A percentile compares a stretch with the other conserved stretches of the same genome.
Conservation (phyloP, 2,113 vertebrate genomes). For the Peromyscus maniculatus region DNA sequence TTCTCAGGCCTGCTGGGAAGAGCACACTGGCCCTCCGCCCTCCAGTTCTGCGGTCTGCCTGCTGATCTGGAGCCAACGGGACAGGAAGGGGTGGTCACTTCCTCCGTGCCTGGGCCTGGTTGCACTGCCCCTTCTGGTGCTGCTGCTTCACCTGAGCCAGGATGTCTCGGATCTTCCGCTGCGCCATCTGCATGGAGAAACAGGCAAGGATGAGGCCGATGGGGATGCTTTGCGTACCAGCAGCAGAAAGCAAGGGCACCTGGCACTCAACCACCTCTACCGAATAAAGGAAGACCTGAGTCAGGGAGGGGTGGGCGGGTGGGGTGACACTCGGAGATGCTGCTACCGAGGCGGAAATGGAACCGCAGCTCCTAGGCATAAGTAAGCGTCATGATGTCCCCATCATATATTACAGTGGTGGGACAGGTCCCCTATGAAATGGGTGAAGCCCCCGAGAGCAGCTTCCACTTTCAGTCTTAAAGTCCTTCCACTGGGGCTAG, state of each 20-base stretch:
- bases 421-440: too few species aligned
- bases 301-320: rapidly evolving
- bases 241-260: background rate
- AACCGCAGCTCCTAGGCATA: background rate
- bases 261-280: background rate
- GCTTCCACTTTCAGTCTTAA: background rate
- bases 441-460: background rate
- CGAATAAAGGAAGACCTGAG: background rate
- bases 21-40: slow-evolving; percentile 1
- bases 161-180: slow-evolving; percentile 98
- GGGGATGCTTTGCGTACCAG: background rate
- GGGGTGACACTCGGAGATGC: too few species aligned
- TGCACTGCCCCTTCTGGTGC: slow-evolving; percentile 93
- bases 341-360: background rate
- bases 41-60: slow-evolving; percentile 53
- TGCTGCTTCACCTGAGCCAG: slow-evolving; percentile 96
- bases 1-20: slow-evolving; percentile 90
- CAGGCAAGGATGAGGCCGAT: background rate
- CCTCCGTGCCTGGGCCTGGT: slow-evolving; percentile 87
- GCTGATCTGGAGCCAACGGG: slow-evolving; percentile 34
- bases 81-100: slow-evolving; percentile 81
- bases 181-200: slow-evolving; percentile 91
- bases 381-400: too few species aligned
- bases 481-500: background rate
- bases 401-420: background rate